phyloP scores from a whole-genome alignment of 2,888 invertebrate genomes.

The Asteroscopus sphinx region DNA sequence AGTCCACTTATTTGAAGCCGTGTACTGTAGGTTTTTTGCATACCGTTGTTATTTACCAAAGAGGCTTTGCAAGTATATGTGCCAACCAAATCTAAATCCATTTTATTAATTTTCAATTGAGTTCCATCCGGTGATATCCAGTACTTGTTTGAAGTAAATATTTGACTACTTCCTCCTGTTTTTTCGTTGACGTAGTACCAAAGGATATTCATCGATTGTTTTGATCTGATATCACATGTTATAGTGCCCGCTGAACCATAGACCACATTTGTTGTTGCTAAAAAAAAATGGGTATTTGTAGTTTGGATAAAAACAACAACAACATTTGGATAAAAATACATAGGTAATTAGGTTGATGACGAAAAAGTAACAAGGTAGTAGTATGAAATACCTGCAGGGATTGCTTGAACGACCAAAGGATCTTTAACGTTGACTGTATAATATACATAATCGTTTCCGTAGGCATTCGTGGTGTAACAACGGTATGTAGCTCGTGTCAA shows the following conservation, averaged over 20 bases:
- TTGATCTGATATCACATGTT: constrained; percentile 50
- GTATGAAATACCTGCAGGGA: constrained; percentile 31
- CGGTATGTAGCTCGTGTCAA: constrained; percentile 25
- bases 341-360: too few relatives aligned
- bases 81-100: constrained; percentile 42
- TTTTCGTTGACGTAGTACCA: constrained; percentile 38
- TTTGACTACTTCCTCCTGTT: constrained; percentile 10
- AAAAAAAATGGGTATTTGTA: not conserved
- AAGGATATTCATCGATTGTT: constrained; percentile 44
- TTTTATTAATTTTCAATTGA: constrained; percentile 40
- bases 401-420: constrained; percentile 36
- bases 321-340: too few relatives aligned
- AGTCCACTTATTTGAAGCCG: constrained; percentile 41
- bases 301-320: too few relatives aligned
- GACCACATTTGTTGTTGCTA: constrained; percentile 27
- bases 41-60: constrained; percentile 27
- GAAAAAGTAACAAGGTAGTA: too few relatives aligned
- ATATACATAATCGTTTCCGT: constrained; percentile 14
- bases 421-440: constrained; percentile 40
- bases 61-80: constrained; percentile 43
- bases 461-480: constrained; percentile 45
- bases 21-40: constrained; percentile 32
- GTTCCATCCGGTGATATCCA: constrained; percentile 36
- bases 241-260: constrained; percentile 40
- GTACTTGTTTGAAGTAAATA: constrained; percentile 39